Evolutionary conservation across 2,113 vertebrate genomes (phyloP).

Genomic region (Microcebus griseorufus): DNA sequence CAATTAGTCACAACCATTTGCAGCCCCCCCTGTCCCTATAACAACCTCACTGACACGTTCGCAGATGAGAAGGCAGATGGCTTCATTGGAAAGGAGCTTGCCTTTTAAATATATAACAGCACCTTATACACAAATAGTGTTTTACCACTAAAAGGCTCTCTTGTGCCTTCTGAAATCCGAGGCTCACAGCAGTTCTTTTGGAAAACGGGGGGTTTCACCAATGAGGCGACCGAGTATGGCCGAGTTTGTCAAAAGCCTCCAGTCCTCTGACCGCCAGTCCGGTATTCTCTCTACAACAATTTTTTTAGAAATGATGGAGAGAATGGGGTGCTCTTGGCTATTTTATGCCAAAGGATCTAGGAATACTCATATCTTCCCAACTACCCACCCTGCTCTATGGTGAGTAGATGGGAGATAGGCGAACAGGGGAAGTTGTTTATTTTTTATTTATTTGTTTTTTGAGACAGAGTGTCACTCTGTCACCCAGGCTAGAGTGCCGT

Average conservation of each 20-base stretch:
- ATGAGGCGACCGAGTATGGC: not conserved
- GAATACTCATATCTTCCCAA: not conserved
- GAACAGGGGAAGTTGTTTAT: not conserved
- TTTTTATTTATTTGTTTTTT: no score
- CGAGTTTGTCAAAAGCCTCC: not conserved
- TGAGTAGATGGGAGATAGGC: not conserved
- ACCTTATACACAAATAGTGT: conserved; percentile 60
- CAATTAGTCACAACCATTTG: conserved; percentile 48
- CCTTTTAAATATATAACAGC: conserved; percentile 52
- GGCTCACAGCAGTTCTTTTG: not conserved
- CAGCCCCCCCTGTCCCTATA: not conserved
- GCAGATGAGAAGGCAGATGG: conserved; percentile 51
- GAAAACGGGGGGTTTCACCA: conserved; percentile 2
- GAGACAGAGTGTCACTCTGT: no score
- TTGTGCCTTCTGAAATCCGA: not conserved
- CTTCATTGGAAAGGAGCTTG: conserved; percentile 42
- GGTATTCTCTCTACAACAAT: not conserved
- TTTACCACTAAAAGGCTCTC: conserved; percentile 5
- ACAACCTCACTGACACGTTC: conserved; percentile 40
- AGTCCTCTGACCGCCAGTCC: not conserved
- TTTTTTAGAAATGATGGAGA: not conserved
- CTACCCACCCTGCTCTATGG: not conserved
- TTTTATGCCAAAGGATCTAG: not conserved
- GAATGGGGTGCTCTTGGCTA: not conserved
- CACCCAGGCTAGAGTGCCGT: no score